A percentile compares a stretch with the other conserved stretches of the same genome.
Conservation (phyloP, 2,888 invertebrate genomes). For the Brachyptera risi region DNA sequence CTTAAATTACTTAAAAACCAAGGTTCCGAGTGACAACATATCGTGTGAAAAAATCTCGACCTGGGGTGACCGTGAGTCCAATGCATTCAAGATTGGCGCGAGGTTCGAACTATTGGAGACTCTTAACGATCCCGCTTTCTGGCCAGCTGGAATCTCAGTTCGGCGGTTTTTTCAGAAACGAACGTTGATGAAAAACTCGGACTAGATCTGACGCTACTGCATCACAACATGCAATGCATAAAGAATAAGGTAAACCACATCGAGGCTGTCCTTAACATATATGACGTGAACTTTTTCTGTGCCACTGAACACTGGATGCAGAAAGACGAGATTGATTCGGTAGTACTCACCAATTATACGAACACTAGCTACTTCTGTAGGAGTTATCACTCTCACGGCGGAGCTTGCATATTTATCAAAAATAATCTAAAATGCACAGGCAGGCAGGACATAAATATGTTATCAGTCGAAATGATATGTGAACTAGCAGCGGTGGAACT, state of each 20-base stretch:
- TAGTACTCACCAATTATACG: background rate
- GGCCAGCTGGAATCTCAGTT: background rate
- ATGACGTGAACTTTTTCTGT: background rate
- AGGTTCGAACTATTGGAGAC: background rate
- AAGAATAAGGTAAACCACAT: background rate
- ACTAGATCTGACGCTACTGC: background rate
- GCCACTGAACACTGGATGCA: background rate
- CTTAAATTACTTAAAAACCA: background rate
- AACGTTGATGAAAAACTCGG: background rate
- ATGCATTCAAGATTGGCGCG: background rate
- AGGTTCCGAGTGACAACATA: background rate
- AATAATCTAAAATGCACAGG: background rate
- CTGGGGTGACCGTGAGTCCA: background rate
- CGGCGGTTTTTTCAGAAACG: conserved; percentile 5
- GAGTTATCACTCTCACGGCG: background rate
- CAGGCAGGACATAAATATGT: background rate
- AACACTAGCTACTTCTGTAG: background rate
- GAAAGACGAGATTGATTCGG: background rate
- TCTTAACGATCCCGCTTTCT: background rate
- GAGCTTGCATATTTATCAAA: background rate
- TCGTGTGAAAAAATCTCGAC: background rate
- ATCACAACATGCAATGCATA: conserved; percentile 1
- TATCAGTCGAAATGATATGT: background rate
- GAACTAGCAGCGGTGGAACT: background rate
- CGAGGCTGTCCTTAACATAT: background rate